Base-by-base conservation (phyloP, 1,140 invertebrate species). In the Hyposmocoma kahamanoa region DNA sequence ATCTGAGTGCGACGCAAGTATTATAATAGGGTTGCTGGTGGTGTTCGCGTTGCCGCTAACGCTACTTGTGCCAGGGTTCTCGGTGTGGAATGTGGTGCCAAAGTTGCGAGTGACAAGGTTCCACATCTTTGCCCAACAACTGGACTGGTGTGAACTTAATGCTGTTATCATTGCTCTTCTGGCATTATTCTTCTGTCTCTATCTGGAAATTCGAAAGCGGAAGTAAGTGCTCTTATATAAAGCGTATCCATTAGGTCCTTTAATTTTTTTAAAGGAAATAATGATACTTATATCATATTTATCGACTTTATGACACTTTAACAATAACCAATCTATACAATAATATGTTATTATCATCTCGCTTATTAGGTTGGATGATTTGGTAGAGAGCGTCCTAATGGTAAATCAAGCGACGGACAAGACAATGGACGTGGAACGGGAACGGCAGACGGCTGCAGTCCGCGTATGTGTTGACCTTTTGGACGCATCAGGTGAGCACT, bases 341-440 rank as follows among this genome's bases (percentile, higher is more conserved):
- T n/a, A n/a, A n/a, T n/a, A n/a, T n/a, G n/a, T n/a, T n/a, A n/a
- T 8, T 17, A 15, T 15, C 15, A 18, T 17, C n/a, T n/a, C n/a
- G n/a, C n/a, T n/a, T n/a, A n/a, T n/a, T 46, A 84, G 80, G 41
- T 47, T 84, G 46, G 76, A 82, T 28, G 75, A 80, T 20, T 71
- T 81, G 66, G 72, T 81, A 10, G 69, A 75, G 18, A 59, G 61
- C 22, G 75, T 81, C 0, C 42, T 82, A 8, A 59, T 48, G 4
- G 70, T 72, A 1, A 69, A 62, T 15, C 58, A 79, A 49, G 67
- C 61, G 1, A 75, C 81, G 0, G 77, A 81, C 22, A 48, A 47
- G 1, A 62, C 64, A 0, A 61, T 79, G 70, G 62, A 65, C 5
- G 62, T 64, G n/a, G 78, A 82, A 30, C 43, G 53, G 0, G 65